Evolutionary conservation across 30 jellyfish, hydroid and myxozoan genomes (phyloP).

Genomic region (Cassiopea xamachana): DNA sequence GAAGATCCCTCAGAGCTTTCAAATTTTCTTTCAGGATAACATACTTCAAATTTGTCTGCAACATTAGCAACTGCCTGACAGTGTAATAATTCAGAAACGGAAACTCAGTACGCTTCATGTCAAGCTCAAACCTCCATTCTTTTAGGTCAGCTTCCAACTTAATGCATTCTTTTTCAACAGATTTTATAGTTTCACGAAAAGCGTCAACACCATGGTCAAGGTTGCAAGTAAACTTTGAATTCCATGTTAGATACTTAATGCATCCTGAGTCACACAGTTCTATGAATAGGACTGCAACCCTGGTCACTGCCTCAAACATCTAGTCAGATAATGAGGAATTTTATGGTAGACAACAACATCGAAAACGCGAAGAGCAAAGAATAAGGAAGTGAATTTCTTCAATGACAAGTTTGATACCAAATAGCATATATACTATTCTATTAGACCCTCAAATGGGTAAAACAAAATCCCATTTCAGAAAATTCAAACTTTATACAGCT

Average conservation of each 20-base stretch:
- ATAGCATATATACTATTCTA: no score
- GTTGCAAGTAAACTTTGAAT: slow-evolving; percentile 32
- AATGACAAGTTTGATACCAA: no score
- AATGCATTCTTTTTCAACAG: slow-evolving; percentile 22
- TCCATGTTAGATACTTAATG: slow-evolving; percentile 36
- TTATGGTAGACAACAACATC: neutral
- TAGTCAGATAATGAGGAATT: neutral
- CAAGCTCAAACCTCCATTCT: slow-evolving; percentile 44
- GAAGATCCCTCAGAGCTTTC: slow-evolving; percentile 19
- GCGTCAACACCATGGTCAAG: slow-evolving; percentile 13
- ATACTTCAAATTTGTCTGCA: slow-evolving; percentile 41
- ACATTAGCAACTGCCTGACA: slow-evolving; percentile 58
- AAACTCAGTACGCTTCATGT: slow-evolving; percentile 27
- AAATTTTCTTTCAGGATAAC: neutral
- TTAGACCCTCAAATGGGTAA: no score
- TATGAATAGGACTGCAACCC: slow-evolving; percentile 62
- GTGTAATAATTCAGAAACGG: slow-evolving; percentile 63
- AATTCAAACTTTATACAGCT: no score
- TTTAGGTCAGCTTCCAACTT: slow-evolving; percentile 30
- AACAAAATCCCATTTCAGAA: no score
- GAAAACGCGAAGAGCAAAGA: no score
- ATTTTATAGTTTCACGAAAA: neutral
- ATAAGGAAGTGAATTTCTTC: no score
- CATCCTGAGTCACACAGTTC: slow-evolving; percentile 74
- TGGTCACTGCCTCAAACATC: slow-evolving; percentile 60